Evolutionary conservation across 1,140 invertebrate species (phyloP), one percentile per base, ranked within the genome.

Genomic region (Drosophila rhopaloa): DNA sequence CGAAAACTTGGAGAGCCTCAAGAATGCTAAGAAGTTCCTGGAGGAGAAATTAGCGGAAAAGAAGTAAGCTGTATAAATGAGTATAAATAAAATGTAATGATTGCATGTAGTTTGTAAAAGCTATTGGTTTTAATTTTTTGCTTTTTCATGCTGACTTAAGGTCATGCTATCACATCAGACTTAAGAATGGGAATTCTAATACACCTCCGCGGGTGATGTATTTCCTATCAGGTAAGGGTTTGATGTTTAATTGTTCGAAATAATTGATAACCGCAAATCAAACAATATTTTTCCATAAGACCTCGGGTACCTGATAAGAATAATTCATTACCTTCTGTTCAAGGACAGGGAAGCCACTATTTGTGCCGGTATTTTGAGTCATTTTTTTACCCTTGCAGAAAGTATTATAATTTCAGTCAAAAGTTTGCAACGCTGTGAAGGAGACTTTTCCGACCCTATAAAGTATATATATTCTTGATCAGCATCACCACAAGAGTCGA

Each of bases 271-370:
- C 9, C 14, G 10, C 29, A 53, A 53, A 16, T 37, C 29, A 35
- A 37, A 37, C 5, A 16, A 37, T 14, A 27, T 14, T 29, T 24
- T 24, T 24, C 2, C 4, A 24, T 24, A 24, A 24, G 24, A 24
- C 6, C 29, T 32, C 0, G 29, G 29, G 29, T 32, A 32, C 0
- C 5, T 50, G 14, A 37, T 53, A 53, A 37, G 32, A 53, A 11
- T 37, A 5, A 53, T 11, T 19, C 10, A 19, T 16, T 13, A 32
- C 47, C 5, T 51, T 11, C 5, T 32, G n/a, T 19, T 37, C 50
- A 53, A 37, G 50, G 50, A 13, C 50, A 5, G 32, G 50, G 14
- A 53, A 53, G 10, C 50, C 50, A 9, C 48, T 13, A 29, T 9
- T 32, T 14, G 7, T 38, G 4, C 37, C 11, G 1, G 11, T 27